Evolutionary conservation across 1,140 invertebrate species (phyloP).

Genomic region (Drosophila gunungcola): DNA sequence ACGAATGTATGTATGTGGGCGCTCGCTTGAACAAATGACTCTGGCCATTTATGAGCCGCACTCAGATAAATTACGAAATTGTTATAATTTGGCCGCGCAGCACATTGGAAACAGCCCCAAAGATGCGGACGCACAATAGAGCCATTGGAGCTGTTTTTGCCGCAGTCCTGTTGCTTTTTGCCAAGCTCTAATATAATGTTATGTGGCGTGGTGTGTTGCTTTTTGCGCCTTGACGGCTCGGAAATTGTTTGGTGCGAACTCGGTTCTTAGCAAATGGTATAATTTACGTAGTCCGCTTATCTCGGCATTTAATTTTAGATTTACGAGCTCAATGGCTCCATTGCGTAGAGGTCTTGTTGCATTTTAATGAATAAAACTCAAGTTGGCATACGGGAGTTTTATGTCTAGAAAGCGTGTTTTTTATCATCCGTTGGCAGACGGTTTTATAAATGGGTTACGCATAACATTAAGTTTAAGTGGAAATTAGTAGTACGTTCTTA

Average conservation of each 20-base stretch:
- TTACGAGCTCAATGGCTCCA: constrained; percentile 45
- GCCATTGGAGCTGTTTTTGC: constrained; percentile 41
- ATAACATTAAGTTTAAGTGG: background rate
- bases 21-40: constrained; percentile 49
- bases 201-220: constrained; percentile 29
- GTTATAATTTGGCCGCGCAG: constrained; percentile 66
- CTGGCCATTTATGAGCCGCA: constrained; percentile 72
- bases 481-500: background rate
- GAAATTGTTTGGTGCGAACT: constrained; percentile 63
- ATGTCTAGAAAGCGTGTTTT: constrained; percentile 24
- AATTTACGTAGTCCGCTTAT: constrained; percentile 65
- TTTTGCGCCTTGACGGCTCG: constrained; percentile 50
- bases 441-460: background rate
- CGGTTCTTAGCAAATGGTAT: constrained; percentile 53
- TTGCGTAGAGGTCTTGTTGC: constrained; percentile 18
- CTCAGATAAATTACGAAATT: constrained; percentile 80
- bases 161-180: constrained; percentile 61
- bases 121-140: constrained; percentile 12
- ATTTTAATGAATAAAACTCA: constrained; percentile 29
- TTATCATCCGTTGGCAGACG: constrained; percentile 24
- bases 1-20: constrained; percentile 3
- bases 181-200: constrained; percentile 16
- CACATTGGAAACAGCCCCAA: constrained; percentile 19
- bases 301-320: constrained; percentile 70
- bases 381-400: constrained; percentile 38